Evolutionary conservation across 1,140 invertebrate species (phyloP).

Genomic region (Stegodyphus dumicola): DNA sequence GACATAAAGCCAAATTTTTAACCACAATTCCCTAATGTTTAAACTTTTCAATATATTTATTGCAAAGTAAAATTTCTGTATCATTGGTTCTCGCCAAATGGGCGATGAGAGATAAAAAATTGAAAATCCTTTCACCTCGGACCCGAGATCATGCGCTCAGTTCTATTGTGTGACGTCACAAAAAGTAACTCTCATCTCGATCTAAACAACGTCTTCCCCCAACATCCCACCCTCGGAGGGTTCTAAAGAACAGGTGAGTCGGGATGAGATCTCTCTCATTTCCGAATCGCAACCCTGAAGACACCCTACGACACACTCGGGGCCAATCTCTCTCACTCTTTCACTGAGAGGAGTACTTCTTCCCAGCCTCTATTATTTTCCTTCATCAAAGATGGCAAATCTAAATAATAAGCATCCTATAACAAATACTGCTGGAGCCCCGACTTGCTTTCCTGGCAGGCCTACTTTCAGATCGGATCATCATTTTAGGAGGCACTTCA

Average conservation of each 20-base stretch:
- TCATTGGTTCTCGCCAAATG: not conserved
- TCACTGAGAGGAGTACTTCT: not conserved
- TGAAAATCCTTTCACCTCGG: not conserved
- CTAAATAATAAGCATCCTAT: not conserved
- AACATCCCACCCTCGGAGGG: not conserved
- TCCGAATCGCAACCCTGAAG: not conserved
- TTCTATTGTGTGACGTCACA: not conserved
- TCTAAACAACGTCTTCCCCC: not conserved
- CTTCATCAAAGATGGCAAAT: constrained; percentile 6
- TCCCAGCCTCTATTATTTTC: not conserved
- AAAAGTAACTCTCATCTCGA: constrained; percentile 29
- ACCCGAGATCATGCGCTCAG: not conserved
- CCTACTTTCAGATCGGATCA: constrained; percentile 10
- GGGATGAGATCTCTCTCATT: not conserved
- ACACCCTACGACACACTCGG: not conserved
- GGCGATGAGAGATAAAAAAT: constrained; percentile 18
- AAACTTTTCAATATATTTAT: no score
- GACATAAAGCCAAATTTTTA: no score
- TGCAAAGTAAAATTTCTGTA: not conserved
- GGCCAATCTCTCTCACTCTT: not conserved
- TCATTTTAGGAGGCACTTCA: constrained; percentile 24
- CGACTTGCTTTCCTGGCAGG: not conserved
- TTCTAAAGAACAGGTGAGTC: constrained; percentile 21
- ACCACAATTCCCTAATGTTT: no score
- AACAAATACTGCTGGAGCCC: not conserved